Base-by-base conservation (phyloP, 2,797 vertebrate species). In the Galaxias olidus region DNA sequence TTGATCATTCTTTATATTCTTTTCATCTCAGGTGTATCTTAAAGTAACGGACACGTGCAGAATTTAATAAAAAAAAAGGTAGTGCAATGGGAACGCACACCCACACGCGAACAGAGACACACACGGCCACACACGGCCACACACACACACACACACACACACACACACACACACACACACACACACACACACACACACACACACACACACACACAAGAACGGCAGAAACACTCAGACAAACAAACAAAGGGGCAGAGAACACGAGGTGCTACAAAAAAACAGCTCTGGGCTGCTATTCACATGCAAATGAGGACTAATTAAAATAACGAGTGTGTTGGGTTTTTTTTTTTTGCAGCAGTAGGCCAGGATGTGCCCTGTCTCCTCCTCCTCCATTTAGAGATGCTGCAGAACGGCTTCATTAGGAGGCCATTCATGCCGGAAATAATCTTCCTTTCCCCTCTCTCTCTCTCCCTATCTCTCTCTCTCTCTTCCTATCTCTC, bases 261-360 rank as follows among this genome's bases (percentile, higher is more conserved):
- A 71, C 40, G 47, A 53, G 41, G 54, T 63, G 62, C 40, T 20
- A 63, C 65, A 15, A 63, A 59, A 46, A 74, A 75, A 65, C 65
- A 66, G 76, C 83, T 78, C 61, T 62, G 52, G 74, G 82, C 69
- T 68, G 79, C 61, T 65, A 42, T 83, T 89, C 78, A 81, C 61
- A 82, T 82, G 81, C 71, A 79, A 84, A 85, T 74, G 75, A 82
- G 71, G 73, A 65, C 84, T 88, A 87, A 90, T 91, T 89, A 88
- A 83, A 87, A 81, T 88, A 90, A 91, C 90, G 85, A 80, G 78
- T 64, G 77, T 86, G 79, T 82, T 82, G 73, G 55, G 72, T n/a
- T n/a, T n/a, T n/a, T n/a, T n/a, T n/a, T n/a, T n/a, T n/a, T n/a
- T n/a, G n/a, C n/a, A n/a, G n/a, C n/a, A n/a, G 76, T 76, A 72